Evolutionary conservation across 2,113 vertebrate species (phyloP).

Genomic region (Aldabrachelys gigantea): DNA sequence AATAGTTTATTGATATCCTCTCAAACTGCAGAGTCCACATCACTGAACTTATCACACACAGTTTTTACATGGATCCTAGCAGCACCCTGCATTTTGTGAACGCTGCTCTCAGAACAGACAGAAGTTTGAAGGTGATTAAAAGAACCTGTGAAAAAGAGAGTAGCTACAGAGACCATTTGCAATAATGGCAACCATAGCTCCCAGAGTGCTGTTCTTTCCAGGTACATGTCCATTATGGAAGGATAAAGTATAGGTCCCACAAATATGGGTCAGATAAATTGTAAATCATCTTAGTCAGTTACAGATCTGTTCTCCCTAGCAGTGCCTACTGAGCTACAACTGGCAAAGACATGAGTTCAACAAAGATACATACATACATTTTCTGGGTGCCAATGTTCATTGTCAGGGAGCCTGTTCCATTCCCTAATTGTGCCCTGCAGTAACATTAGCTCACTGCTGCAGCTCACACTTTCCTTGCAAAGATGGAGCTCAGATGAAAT

Average conservation of each 20-base stretch:
- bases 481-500: slow-evolving; percentile 15
- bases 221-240: background rate
- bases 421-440: background rate
- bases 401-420: slow-evolving; percentile 9
- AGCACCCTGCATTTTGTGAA: background rate
- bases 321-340: background rate
- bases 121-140: background rate
- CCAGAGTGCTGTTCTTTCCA: background rate
- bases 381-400: background rate
- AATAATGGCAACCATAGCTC: background rate
- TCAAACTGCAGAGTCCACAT: background rate
- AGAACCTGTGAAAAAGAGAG: background rate
- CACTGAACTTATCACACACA: background rate
- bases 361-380: background rate
- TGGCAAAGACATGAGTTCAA: background rate
- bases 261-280: background rate
- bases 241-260: fast-evolving
- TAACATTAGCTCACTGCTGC: slow-evolving; percentile 14
- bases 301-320: background rate
- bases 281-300: background rate
- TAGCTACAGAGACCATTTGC: background rate
- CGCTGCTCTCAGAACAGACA: background rate
- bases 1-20: background rate
- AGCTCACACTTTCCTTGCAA: slow-evolving; percentile 10
- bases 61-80: background rate